Conservation (phyloP, 2,797 vertebrate species). For the Loris lydekkerianus region DNA sequence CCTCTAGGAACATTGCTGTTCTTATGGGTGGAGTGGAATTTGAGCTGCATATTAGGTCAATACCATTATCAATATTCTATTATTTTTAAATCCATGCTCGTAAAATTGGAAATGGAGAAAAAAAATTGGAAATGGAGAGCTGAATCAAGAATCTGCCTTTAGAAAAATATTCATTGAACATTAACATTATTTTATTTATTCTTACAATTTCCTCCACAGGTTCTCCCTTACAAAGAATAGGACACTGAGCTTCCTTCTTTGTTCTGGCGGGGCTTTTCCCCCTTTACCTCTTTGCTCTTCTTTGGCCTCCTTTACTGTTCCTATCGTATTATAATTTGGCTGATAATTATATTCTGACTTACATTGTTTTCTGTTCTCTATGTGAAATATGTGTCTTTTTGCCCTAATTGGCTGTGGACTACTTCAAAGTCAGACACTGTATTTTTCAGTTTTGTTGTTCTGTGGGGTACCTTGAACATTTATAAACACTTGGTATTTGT, state of each 20-base stretch:
- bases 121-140: neutral
- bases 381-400: constrained; percentile 14
- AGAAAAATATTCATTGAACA: neutral
- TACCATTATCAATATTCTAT: neutral
- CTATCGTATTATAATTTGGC: neutral
- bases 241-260: neutral
- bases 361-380: constrained; percentile 39
- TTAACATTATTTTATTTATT: neutral
- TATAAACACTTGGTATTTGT: neutral
- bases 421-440: neutral
- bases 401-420: neutral
- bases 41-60: neutral
- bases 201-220: neutral
- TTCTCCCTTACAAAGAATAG: neutral
- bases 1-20: neutral
- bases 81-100: neutral
- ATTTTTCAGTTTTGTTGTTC: neutral
- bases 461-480: neutral
- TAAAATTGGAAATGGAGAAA: neutral
- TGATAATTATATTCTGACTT: neutral
- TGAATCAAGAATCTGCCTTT: neutral
- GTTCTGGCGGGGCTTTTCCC: neutral
- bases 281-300: neutral
- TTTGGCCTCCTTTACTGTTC: constrained; percentile 7
- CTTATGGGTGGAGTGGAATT: neutral